A percentile compares a stretch with the other conserved stretches of the same genome.
Evolutionary conservation across 2,888 invertebrate species (phyloP).

Genomic region (Thereva unica): DNA sequence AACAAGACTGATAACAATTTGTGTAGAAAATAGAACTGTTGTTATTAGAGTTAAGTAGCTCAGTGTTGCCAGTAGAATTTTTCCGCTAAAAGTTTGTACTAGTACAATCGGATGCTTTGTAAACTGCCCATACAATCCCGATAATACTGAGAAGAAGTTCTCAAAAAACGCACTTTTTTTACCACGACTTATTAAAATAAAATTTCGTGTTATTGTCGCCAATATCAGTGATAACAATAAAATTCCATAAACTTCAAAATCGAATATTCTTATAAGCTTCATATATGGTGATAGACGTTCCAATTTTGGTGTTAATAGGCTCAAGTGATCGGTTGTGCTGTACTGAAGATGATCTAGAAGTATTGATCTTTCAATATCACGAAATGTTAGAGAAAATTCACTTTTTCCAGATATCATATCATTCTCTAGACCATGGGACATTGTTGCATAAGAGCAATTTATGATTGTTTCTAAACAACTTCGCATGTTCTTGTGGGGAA

Average conservation of each 20-base stretch:
- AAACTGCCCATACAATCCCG: not conserved
- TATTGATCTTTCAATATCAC: not conserved
- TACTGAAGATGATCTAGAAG: conserved; percentile 2
- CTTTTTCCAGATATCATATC: conserved; percentile 22
- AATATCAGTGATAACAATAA: not conserved
- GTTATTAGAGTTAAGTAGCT: not conserved
- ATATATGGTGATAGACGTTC: not conserved
- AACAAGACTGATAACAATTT: conserved; percentile 6
- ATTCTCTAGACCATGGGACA: conserved; percentile 9
- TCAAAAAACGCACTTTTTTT: not conserved
- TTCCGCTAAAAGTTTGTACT: not conserved
- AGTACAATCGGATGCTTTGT: not conserved
- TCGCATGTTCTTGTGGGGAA: not conserved
- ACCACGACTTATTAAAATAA: not conserved
- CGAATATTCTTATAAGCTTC: conserved; percentile 8
- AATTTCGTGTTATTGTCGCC: not conserved
- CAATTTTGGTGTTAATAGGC: not conserved
- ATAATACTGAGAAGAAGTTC: not conserved
- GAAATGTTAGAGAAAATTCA: conserved; percentile 6
- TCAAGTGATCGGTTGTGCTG: not conserved
- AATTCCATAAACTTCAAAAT: not conserved
- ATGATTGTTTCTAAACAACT: conserved; percentile 11
- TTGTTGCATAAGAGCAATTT: conserved; percentile 17
- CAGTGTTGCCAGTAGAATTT: not conserved
- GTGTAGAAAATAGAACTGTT: not conserved